These are phyloP conservation scores for Megaustenia siamemsis DNA, from an alignment of 2,888 invertebrate species.

Conservation along the genomic window DNA sequence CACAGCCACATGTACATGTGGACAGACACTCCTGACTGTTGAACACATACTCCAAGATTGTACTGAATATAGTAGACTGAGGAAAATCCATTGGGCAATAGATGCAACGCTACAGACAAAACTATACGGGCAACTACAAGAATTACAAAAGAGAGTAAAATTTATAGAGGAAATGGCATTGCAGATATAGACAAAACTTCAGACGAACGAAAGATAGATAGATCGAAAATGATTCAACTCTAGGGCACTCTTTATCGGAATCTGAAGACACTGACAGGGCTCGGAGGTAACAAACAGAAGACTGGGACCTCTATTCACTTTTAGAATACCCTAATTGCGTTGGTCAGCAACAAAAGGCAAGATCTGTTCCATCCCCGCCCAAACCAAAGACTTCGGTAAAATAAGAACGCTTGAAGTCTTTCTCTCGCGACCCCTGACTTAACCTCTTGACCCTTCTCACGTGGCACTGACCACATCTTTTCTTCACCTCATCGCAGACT, in stretches of 20 bases:
- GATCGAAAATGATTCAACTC: neutral
- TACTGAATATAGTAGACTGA: too few relatives aligned
- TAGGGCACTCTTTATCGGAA: neutral
- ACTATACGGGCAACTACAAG: too few relatives aligned
- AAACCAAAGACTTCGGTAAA: conserved; percentile 22
- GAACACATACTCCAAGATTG: too few relatives aligned
- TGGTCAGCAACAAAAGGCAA: conserved; percentile 7
- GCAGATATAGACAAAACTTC: too few relatives aligned
- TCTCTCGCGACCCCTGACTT: conserved; percentile 17
- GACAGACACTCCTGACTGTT: too few relatives aligned
- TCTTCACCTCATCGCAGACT: conserved; percentile 33
- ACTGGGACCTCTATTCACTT: neutral
- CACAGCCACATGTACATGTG: too few relatives aligned
- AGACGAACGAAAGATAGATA: too few relatives aligned
- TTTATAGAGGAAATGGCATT: too few relatives aligned
- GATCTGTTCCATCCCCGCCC: conserved; percentile 27
- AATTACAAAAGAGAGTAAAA: too few relatives aligned
- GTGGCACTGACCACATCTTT: conserved; percentile 35
- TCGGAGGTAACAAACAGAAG: neutral
- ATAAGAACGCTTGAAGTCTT: neutral
- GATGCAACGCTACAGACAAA: too few relatives aligned
- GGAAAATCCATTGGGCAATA: too few relatives aligned
- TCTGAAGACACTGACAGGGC: neutral
- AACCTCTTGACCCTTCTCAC: conserved; percentile 44
- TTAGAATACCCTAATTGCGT: conserved; percentile 32